A percentile compares a stretch with the other conserved stretches of the same genome.
Conservation (phyloP, 2,888 invertebrate genomes). For the Agrotis exclamationis region DNA sequence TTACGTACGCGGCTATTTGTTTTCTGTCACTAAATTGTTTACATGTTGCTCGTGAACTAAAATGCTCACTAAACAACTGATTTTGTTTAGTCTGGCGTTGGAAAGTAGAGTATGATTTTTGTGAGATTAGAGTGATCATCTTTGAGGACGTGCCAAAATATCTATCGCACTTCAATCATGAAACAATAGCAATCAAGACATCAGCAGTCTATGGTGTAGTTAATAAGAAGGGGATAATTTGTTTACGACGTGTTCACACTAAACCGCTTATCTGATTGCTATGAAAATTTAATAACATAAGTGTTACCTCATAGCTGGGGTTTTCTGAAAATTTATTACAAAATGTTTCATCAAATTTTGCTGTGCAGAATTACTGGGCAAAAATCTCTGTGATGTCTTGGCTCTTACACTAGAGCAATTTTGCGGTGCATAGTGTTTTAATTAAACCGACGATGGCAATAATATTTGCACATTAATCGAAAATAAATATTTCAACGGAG, state of each 20-base stretch:
- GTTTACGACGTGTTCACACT: conserved; percentile 35
- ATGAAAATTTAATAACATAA: conserved; percentile 45
- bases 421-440: conserved; percentile 49
- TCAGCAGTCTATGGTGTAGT: conserved; percentile 11
- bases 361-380: conserved; percentile 27
- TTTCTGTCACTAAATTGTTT: conserved; percentile 72
- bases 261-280: conserved; percentile 45
- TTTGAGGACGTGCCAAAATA: conserved; percentile 58
- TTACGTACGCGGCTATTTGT: conserved; percentile 67
- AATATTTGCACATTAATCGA: conserved; percentile 58
- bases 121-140: conserved; percentile 50
- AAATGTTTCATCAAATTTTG: conserved; percentile 45
- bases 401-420: conserved; percentile 35
- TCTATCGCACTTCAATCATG: conserved; percentile 39
- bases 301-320: conserved; percentile 10
- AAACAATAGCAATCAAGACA: conserved; percentile 36
- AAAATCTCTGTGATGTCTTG: conserved; percentile 46
- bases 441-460: conserved; percentile 47
- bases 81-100: conserved; percentile 56
- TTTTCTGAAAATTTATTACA: conserved; percentile 38
- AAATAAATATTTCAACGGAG: conserved; percentile 43
- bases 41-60: conserved; percentile 62
- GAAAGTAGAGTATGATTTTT: conserved; percentile 47
- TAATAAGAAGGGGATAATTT: conserved; percentile 28
- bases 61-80: conserved; percentile 61